Conservation (phyloP, 2,888 invertebrate genomes). For the Ischnura elegans region DNA sequence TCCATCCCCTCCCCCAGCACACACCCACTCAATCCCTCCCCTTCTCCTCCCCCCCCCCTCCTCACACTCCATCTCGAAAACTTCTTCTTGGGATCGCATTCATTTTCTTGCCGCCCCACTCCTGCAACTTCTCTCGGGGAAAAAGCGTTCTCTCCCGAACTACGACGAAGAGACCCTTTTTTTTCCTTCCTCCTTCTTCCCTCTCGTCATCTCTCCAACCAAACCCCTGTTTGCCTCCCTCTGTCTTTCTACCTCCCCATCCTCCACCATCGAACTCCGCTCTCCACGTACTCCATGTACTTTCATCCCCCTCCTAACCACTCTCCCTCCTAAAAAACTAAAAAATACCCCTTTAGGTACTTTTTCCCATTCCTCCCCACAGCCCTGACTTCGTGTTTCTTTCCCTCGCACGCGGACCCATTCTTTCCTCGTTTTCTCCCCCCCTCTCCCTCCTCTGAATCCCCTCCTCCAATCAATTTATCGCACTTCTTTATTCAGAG, state of each 20-base stretch:
- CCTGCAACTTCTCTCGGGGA: constrained; percentile 47
- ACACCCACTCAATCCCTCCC: background rate
- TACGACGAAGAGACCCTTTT: constrained; percentile 3
- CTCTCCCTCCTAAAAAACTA: background rate
- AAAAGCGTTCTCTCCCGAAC: background rate
- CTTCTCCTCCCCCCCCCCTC: background rate
- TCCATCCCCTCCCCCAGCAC: background rate
- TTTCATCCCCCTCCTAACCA: background rate
- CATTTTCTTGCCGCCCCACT: constrained; percentile 39
- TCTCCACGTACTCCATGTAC: background rate
- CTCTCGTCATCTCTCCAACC: background rate
- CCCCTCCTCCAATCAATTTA: background rate
- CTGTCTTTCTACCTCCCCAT: background rate
- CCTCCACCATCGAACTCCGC: background rate
- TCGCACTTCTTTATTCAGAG: constrained; percentile 43
- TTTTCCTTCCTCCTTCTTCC: background rate
- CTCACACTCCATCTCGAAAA: constrained; percentile 44
- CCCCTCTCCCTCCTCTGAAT: background rate
- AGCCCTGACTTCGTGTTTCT: background rate
- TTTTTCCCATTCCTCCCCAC: background rate
- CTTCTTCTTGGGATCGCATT: constrained; percentile 53
- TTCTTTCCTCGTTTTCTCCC: background rate
- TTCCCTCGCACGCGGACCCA: background rate
- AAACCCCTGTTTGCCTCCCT: background rate
- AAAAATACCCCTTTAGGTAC: background rate